Evolutionary conservation across 1,140 invertebrate genomes (phyloP).

Genomic region (Cephus cinctus): DNA sequence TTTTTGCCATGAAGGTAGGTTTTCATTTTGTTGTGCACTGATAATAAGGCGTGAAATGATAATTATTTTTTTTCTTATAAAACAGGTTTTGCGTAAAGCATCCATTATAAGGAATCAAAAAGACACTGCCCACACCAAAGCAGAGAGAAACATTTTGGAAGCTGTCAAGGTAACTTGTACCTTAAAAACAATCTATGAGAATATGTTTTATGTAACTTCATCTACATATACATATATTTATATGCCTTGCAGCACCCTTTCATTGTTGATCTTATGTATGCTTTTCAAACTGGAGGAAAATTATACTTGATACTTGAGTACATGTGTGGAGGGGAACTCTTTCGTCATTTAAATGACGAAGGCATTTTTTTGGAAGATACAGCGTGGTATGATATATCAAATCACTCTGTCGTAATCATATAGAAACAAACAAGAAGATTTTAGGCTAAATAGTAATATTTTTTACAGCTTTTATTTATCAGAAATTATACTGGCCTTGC

Average conservation of each 20-base stretch:
- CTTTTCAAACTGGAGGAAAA: constrained; percentile 98
- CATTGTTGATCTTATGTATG: constrained; percentile 97
- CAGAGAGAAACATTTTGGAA: constrained; percentile 98
- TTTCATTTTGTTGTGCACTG: not conserved
- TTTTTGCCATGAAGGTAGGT: constrained; percentile 97
- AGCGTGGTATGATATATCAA: constrained; percentile 69
- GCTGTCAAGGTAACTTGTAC: constrained; percentile 79
- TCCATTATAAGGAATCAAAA: constrained; percentile 99
- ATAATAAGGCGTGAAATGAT: not conserved
- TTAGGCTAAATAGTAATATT: constrained; percentile 23
- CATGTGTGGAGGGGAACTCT: constrained; percentile 95
- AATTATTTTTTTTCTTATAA: not conserved
- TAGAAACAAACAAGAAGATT: not conserved
- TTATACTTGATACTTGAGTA: constrained; percentile 98
- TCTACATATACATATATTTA: not conserved
- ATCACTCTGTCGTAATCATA: not conserved
- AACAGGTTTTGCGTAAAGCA: constrained; percentile 85
- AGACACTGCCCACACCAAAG: constrained; percentile 99
- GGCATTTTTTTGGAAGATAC: constrained; percentile 98
- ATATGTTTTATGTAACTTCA: not conserved
- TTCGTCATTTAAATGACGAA: constrained; percentile 97
- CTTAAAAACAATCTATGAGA: not conserved
- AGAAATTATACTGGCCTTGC: constrained; percentile 96
- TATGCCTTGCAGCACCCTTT: constrained; percentile 85
- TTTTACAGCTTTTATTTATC: constrained; percentile 92